Conservation (phyloP, 2,797 vertebrate genomes). For the Lithobates sylvaticus region DNA sequence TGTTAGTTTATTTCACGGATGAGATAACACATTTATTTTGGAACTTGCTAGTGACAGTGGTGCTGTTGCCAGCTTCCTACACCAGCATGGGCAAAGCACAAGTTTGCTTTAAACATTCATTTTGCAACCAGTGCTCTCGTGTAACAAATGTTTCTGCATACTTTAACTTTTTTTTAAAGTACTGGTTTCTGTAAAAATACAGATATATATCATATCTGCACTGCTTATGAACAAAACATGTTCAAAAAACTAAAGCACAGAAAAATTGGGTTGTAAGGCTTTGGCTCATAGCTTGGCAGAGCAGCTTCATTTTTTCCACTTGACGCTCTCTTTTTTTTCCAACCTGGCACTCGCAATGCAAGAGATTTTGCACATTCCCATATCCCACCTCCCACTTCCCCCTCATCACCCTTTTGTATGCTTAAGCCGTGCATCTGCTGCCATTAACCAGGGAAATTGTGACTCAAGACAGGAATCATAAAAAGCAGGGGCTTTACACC, state of each 20-base stretch:
- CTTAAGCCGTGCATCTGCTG: conserved; percentile 57
- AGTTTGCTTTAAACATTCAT: not conserved
- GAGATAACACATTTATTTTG: not conserved
- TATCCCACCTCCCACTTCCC: conserved; percentile 52
- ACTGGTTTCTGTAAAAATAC: not conserved
- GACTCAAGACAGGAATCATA: conserved; percentile 43
- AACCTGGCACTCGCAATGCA: conserved; percentile 52
- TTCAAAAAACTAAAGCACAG: conserved; percentile 58
- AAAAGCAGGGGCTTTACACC: conserved; percentile 16
- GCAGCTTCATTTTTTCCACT: conserved; percentile 54
- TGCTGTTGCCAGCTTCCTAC: too few relatives aligned
- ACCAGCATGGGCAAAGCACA: not conserved
- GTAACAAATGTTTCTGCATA: not conserved
- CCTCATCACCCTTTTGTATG: conserved; percentile 54
- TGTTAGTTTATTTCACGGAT: not conserved
- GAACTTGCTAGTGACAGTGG: not conserved
- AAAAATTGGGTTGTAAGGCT: conserved; percentile 45
- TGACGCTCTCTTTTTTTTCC: conserved; percentile 49
- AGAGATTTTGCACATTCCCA: conserved; percentile 55
- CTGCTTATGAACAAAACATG: conserved; percentile 39
- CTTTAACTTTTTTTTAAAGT: not conserved
- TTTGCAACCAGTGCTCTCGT: not conserved
- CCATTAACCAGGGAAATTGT: conserved; percentile 56
- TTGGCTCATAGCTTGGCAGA: conserved; percentile 58
- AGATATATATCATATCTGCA: not conserved